Base-by-base conservation (phyloP, 2,888 invertebrate genomes). In the Tromatobia lineatoria region DNA sequence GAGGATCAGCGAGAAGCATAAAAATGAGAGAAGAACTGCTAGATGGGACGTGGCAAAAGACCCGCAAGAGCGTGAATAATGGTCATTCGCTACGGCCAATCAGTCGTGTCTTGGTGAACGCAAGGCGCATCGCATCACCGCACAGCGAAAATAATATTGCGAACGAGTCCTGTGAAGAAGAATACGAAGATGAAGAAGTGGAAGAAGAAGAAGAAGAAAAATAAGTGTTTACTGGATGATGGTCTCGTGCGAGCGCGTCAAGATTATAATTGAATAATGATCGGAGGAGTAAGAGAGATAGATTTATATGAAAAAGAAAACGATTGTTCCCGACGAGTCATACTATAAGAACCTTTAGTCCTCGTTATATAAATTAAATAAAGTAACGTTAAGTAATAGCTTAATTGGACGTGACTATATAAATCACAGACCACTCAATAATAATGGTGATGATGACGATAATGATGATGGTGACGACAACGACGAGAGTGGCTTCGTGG, bases 51-150 rank as follows among this genome's bases (percentile, higher is more conserved):
- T 54, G 38, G 75, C 71, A 67, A 76, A 82, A 76, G 75, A 80
- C 71, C 75, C 45, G 75, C 67, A 80, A 80, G 84, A 87, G 87
- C 88, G 88, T 86, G 84, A 85, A 89, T 88, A 89, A 90, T 89
- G 89, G 88, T 89, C 86, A 89, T 91, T 90, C 88, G 89, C 86
- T 80, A 88, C 87, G 90, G 88, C 89, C 88, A 85, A 87, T 88
- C 87, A 88, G 86, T 82, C 82, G 85, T 83, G 87, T 86, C 79
- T 83, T 78, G 85, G 80, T 80, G 85, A 84, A 70, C 67, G 69
- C 45, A 47, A 20, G 69, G 69, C 69, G 82, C 50, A 50, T n/a
- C 75, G 75, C 70, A 70, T 79, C 38, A 75, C 50, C 74, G 77
- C 50, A 47, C 78, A 34, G 74, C 64, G 80, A 83, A 84, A 85